Evolutionary conservation across 2,113 vertebrate species (phyloP).

Genomic region (Channa maculata): DNA sequence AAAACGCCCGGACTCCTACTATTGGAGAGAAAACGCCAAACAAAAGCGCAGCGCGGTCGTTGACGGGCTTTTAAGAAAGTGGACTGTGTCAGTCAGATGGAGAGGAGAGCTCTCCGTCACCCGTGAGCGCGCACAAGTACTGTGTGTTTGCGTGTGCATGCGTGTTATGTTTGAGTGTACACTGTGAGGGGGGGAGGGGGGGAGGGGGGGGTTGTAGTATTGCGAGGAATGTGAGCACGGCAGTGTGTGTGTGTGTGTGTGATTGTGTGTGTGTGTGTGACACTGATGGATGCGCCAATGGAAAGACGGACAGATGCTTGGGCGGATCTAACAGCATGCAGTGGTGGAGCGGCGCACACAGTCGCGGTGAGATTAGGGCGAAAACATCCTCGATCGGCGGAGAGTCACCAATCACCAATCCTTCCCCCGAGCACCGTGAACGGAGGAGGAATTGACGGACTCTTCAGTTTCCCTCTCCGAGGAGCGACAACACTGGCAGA

Average conservation of each 20-base stretch:
- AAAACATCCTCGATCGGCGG: slow-evolving; percentile 80
- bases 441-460: slow-evolving; percentile 48
- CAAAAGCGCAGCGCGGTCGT: slow-evolving; percentile 1
- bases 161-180: slow-evolving; percentile 52
- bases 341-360: slow-evolving; percentile 81
- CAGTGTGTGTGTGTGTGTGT: slow-evolving; percentile 44
- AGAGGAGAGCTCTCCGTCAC: slow-evolving; percentile 53
- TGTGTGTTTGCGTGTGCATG: slow-evolving; percentile 40
- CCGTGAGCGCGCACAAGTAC: slow-evolving; percentile 29
- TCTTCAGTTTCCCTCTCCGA: slow-evolving; percentile 22
- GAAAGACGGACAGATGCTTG: slow-evolving; percentile 97
- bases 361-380: slow-evolving; percentile 76
- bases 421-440: slow-evolving; percentile 47
- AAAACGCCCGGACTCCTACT: background rate
- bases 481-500: slow-evolving; percentile 42
- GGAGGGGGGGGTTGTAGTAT: slow-evolving; percentile 79
- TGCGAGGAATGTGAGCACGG: slow-evolving; percentile 81
- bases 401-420: slow-evolving; percentile 55
- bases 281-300: slow-evolving; percentile 96
- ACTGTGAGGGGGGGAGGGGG: slow-evolving; percentile 5
- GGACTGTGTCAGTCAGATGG: slow-evolving; percentile 60
- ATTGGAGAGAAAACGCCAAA: slow-evolving; percentile 3
- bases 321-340: slow-evolving; percentile 91
- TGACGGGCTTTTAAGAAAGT: slow-evolving; percentile 37
- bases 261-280: slow-evolving; percentile 83